A percentile compares a stretch with the other conserved stretches of the same genome.
Conservation (phyloP, 2,797 vertebrate genomes). For the Trachurus trachurus region DNA sequence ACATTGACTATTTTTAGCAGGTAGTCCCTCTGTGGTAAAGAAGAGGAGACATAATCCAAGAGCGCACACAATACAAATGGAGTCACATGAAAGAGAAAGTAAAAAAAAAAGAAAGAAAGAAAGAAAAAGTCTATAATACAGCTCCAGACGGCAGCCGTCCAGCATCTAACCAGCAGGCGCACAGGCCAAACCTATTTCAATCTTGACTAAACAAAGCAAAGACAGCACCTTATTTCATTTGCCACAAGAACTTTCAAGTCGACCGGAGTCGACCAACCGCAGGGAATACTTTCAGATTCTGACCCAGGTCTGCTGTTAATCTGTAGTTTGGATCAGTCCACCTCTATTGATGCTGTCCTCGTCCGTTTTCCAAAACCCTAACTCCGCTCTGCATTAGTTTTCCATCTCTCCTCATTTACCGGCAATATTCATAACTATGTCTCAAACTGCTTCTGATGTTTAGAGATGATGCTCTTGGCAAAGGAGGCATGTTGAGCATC, state of each 20-base stretch:
- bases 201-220: conserved; percentile 72
- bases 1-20: not conserved
- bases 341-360: conserved; percentile 64
- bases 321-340: conserved; percentile 61
- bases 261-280: conserved; percentile 66
- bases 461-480: not conserved
- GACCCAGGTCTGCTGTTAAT: conserved; percentile 74
- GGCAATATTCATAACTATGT: conserved; percentile 6
- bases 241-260: conserved; percentile 65
- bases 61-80: conserved; percentile 4
- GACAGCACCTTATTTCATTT: conserved; percentile 70
- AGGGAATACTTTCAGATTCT: conserved; percentile 58
- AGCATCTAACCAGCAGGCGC: conserved; percentile 54
- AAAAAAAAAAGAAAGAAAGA: conserved; percentile 1
- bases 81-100: conserved; percentile 31
- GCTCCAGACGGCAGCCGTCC: conserved; percentile 64
- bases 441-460: conserved; percentile 27
- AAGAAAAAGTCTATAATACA: conserved; percentile 12
- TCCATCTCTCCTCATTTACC: conserved; percentile 44
- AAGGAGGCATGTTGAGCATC: not conserved
- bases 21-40: not conserved
- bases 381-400: conserved; percentile 45
- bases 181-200: conserved; percentile 70
- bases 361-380: conserved; percentile 57
- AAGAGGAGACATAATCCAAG: not conserved